Evolutionary conservation across 2,113 vertebrate species (phyloP).

Genomic region (Albula goreensis): DNA sequence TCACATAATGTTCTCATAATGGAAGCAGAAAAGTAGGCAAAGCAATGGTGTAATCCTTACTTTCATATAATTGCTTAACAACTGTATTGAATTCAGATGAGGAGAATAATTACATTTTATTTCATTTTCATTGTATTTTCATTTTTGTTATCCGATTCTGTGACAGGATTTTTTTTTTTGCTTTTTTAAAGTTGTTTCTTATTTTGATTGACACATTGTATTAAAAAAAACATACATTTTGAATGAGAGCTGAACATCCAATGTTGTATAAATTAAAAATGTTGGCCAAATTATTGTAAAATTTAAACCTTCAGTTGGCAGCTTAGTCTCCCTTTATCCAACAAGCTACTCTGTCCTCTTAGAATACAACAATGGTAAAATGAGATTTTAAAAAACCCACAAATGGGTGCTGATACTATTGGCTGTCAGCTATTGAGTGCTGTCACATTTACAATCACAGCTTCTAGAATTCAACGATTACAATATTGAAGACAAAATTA

Average conservation of each 20-base stretch:
- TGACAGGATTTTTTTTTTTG: background rate
- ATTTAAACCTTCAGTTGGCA: background rate
- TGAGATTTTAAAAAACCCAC: too few relatives aligned
- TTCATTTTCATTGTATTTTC: slow-evolving; percentile 12
- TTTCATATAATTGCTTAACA: slow-evolving; percentile 28
- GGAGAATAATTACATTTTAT: slow-evolving; percentile 19
- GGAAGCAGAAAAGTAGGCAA: slow-evolving; percentile 10
- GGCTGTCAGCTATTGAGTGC: too few relatives aligned
- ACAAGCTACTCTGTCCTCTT: background rate
- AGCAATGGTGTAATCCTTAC: slow-evolving; percentile 29
- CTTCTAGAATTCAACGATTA: too few relatives aligned
- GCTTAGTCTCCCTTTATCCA: background rate
- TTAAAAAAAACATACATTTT: background rate
- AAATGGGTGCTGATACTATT: too few relatives aligned
- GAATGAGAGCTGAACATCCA: background rate
- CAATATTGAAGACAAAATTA: too few relatives aligned
- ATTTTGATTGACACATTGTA: background rate
- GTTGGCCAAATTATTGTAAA: background rate
- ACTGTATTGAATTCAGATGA: slow-evolving; percentile 18
- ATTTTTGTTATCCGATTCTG: background rate
- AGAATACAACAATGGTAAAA: background rate
- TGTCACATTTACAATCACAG: too few relatives aligned
- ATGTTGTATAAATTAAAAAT: background rate
- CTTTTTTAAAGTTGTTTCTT: background rate
- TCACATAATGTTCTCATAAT: slow-evolving; percentile 28